These are phyloP conservation scores for Scatophagus argus DNA, from an alignment of 2,113 vertebrate species.

Conservation along the genomic window DNA sequence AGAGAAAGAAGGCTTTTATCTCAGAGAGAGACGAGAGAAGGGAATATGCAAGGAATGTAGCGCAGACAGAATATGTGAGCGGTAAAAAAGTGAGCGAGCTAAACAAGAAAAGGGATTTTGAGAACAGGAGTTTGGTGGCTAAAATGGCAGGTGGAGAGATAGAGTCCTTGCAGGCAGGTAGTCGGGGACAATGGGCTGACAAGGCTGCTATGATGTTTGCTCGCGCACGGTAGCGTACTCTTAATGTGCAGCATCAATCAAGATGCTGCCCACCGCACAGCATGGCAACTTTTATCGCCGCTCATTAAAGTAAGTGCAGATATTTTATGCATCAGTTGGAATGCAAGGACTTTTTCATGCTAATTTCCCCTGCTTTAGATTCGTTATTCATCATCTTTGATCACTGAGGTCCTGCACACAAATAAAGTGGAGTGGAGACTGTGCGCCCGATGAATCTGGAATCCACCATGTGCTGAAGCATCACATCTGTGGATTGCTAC, in stretches of 20 bases:
- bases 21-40: slow-evolving; percentile 11
- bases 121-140: slow-evolving; percentile 41
- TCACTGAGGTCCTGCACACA: slow-evolving; percentile 57
- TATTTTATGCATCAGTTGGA: slow-evolving; percentile 79
- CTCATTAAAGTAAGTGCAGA: slow-evolving; percentile 82
- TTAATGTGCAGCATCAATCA: slow-evolving; percentile 79
- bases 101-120: slow-evolving; percentile 23
- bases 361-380: slow-evolving; percentile 73
- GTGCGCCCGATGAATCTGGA: slow-evolving; percentile 38
- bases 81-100: slow-evolving; percentile 14
- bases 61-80: slow-evolving; percentile 32
- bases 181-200: slow-evolving; percentile 53
- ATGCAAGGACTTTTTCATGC: slow-evolving; percentile 75
- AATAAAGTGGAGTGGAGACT: slow-evolving; percentile 47
- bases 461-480: slow-evolving; percentile 58
- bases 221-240: slow-evolving; percentile 29
- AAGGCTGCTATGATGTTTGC: slow-evolving; percentile 67
- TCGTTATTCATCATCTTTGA: slow-evolving; percentile 79
- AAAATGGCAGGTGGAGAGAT: slow-evolving; percentile 39
- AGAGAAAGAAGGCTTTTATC: slow-evolving; percentile 56
- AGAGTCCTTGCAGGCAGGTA: slow-evolving; percentile 41
- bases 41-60: slow-evolving; percentile 53
- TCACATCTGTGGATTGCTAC: slow-evolving; percentile 36
- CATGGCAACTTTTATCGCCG: slow-evolving; percentile 68
- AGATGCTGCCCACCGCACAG: slow-evolving; percentile 47